Conservation (phyloP, 2,888 invertebrate genomes). For the Mesorhabditis sp. region DNA sequence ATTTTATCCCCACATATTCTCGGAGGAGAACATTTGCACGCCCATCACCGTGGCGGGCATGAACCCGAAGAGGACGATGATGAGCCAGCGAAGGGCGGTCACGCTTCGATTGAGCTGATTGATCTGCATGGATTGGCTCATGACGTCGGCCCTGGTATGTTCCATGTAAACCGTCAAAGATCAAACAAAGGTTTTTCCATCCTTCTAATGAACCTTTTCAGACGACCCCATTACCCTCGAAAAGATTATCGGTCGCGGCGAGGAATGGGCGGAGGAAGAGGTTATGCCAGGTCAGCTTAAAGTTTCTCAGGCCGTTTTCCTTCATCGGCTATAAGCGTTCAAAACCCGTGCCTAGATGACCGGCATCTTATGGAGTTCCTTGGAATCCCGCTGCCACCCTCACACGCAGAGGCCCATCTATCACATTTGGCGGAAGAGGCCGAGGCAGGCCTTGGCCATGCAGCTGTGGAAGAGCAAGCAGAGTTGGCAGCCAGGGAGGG, state of each 20-base stretch:
- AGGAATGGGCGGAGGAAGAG: conserved; percentile 2
- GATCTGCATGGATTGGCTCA: conserved; percentile 6
- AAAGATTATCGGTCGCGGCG: neutral
- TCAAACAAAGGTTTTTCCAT: too few species aligned
- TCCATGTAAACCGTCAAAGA: neutral
- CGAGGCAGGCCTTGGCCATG: neutral
- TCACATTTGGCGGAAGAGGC: neutral
- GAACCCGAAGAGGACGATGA: conserved; percentile 6
- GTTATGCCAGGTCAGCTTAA: neutral
- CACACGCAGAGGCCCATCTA: neutral
- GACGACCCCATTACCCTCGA: conserved; percentile 1
- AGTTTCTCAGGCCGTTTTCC: too few species aligned
- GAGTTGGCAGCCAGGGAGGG: too few species aligned
- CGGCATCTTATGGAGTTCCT: neutral
- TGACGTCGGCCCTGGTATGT: neutral
- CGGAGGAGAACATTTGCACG: conserved; percentile 22
- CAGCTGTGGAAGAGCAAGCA: too few species aligned
- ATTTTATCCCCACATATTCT: conserved; percentile 44
- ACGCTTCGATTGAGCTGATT: neutral
- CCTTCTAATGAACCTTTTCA: neutral
- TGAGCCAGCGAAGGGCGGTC: conserved; percentile 1
- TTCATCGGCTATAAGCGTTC: too few species aligned
- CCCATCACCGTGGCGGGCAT: neutral
- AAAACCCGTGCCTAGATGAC: neutral
- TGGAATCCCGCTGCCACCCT: neutral